phyloP scores from a whole-genome alignment of 2,113 vertebrate species.

The Lepidothrix coronata region DNA sequence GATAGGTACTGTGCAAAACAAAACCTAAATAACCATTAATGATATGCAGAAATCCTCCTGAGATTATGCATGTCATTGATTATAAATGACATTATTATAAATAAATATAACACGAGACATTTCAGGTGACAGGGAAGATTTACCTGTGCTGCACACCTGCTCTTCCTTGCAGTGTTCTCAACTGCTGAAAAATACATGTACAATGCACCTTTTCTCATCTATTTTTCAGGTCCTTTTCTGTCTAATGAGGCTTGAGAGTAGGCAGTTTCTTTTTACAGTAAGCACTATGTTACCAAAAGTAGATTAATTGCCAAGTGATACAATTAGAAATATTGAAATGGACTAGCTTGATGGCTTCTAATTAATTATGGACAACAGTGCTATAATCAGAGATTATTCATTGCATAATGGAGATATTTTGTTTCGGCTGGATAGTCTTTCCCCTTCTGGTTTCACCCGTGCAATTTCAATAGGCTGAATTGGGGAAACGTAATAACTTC shows the following conservation, averaged over 20 bases:
- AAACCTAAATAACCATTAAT: neutral
- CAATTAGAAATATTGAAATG: constrained; percentile 46
- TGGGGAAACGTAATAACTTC: neutral
- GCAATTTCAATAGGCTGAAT: neutral
- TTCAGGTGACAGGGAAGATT: neutral
- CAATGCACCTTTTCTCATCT: neutral
- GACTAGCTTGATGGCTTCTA: constrained; percentile 7
- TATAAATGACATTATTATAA: neutral
- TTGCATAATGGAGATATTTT: neutral
- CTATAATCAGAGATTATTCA: neutral
- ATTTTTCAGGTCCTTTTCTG: neutral
- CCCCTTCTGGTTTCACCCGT: neutral
- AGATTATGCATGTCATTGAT: neutral
- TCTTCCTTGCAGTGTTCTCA: neutral
- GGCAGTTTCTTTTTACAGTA: constrained; percentile 22
- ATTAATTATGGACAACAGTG: constrained; percentile 36
- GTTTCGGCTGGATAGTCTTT: constrained; percentile 23
- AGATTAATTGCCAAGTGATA: constrained; percentile 52
- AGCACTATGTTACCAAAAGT: neutral
- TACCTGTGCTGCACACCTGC: neutral
- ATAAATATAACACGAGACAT: neutral
- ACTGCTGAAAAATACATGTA: neutral
- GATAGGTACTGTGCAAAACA: neutral
- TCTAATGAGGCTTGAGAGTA: neutral
- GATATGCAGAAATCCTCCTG: neutral